Evolutionary conservation across 2,888 invertebrate genomes (phyloP), one percentile per base, ranked within the genome.

Genomic region (Scrobipalpa atriplicella): DNA sequence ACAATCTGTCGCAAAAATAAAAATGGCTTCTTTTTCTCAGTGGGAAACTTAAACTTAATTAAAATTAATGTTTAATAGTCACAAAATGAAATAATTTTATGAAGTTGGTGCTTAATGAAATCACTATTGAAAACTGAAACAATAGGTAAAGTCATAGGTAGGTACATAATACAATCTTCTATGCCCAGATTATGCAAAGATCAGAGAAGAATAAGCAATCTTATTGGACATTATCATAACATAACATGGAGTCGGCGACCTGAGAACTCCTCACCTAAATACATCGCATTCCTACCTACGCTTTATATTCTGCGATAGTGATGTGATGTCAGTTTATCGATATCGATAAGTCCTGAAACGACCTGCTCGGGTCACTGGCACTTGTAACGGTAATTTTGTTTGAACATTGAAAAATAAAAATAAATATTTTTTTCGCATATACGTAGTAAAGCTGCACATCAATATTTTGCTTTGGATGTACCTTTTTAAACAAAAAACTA

Each of bases 261-360:
- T 68, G 72, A 75, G 81, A 78, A 77, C 81, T 76, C 75, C 78
- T 83, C 81, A 76, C 86, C 86, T 77, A 86, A 78, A 85, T 87
- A 84, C 88, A 89, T 89, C 65, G 68, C 74, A 85, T 84, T n/a
- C n/a, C n/a, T n/a, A n/a, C n/a, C n/a, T 83, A 84, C 71, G n/a
- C 21, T 38, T 16, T n/a, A 41, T 61, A 62, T 47, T 47, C 47
- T 13, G 72, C 70, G 11, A 82, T 78, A 75, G 75, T 73, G 83
- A n/a, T n/a, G n/a, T n/a, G n/a, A 56, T 19, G 36, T 36, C 56
- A 7, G 6, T 11, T 56, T 21, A 11, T 13, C 54, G 79, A 85
- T 83, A 73, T 68, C 63, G 81, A 82, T 80, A 82, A 75, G 66
- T 66, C 61, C 67, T 69, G 67, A 68, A 72, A 73, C 70, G 69